Evolutionary conservation across 2,888 invertebrate genomes (phyloP).

Genomic region (Autographa gamma): DNA sequence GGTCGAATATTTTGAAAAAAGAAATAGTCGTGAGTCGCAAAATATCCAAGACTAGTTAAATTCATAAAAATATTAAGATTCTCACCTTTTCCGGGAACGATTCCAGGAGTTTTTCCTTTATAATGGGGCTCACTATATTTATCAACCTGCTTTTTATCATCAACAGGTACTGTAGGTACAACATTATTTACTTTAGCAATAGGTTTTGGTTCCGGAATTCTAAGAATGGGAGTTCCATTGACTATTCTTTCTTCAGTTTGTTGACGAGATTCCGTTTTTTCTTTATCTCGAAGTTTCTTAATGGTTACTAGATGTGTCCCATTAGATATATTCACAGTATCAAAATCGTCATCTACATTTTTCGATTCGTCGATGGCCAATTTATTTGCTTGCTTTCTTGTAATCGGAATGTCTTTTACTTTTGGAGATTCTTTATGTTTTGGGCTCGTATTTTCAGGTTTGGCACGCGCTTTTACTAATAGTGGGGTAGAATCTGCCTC

Average conservation of each 20-base stretch:
- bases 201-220: background rate
- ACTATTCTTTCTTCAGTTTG: constrained; percentile 34
- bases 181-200: background rate
- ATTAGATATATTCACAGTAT: constrained; percentile 25
- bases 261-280: background rate
- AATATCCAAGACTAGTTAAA: constrained; percentile 29
- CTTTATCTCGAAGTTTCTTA: constrained; percentile 22
- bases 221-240: constrained; percentile 13
- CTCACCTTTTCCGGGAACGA: constrained; percentile 18
- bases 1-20: constrained; percentile 14
- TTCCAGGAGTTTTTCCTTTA: background rate
- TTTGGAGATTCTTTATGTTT: constrained; percentile 13
- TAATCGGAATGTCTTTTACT: constrained; percentile 21
- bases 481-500: constrained; percentile 33
- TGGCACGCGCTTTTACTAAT: background rate
- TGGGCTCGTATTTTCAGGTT: background rate
- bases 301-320: constrained; percentile 43
- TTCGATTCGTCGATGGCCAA: background rate
- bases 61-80: background rate
- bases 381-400: background rate
- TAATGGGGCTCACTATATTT: background rate
- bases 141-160: background rate
- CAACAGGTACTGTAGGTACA: background rate
- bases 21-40: constrained; percentile 6
- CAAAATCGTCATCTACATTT: constrained; percentile 5